A percentile compares a stretch with the other conserved stretches of the same genome.
Evolutionary conservation across 2,113 vertebrate genomes (phyloP).

Genomic region (Phylloscopus trochilus): DNA sequence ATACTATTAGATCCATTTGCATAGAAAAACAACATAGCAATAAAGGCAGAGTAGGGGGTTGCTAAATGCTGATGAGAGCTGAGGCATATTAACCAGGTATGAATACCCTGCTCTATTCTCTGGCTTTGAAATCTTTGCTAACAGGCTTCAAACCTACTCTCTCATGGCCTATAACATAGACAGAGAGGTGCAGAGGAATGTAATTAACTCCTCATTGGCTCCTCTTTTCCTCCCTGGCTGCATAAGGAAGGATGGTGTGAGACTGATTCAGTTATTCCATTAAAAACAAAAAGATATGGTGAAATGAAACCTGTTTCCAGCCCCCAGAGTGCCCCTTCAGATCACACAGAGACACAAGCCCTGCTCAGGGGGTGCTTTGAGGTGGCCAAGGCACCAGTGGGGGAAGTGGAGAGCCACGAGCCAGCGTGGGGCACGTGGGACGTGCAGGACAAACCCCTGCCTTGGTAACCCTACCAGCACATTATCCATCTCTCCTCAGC

Average conservation of each 20-base stretch:
- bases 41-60: neutral
- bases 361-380: neutral
- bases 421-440: rapidly evolving
- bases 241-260: neutral
- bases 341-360: neutral
- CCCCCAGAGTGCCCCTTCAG: neutral
- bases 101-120: neutral
- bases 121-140: slow-evolving; percentile 7
- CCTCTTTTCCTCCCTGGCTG: neutral
- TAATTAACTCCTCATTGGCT: neutral
- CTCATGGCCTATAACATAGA: neutral
- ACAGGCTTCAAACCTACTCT: slow-evolving; percentile 6
- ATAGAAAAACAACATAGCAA: neutral
- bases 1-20: neutral
- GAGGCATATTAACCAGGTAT: neutral
- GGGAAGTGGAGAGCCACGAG: rapidly evolving
- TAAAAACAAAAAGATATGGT: neutral
- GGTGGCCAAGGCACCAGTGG: neutral
- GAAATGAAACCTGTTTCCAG: neutral
- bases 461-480: rapidly evolving
- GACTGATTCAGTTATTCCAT: neutral
- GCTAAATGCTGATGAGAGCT: neutral
- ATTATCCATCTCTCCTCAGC: neutral
- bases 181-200: neutral
- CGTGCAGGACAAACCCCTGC: rapidly evolving